Conservation (phyloP, 2,797 vertebrate species). For the Gallinago solitaria region DNA sequence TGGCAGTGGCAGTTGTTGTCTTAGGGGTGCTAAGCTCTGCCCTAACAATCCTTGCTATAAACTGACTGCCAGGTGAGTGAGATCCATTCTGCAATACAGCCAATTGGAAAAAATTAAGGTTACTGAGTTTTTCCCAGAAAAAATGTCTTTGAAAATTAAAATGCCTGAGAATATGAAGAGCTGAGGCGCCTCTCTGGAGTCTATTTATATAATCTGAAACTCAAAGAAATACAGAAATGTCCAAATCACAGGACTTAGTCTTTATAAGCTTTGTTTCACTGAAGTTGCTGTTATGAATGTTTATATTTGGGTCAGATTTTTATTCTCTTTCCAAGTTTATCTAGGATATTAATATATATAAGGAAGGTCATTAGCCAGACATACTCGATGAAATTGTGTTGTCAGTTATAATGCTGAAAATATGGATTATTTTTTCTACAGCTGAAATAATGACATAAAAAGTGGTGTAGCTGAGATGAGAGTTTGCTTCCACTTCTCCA, state of each 20-base stretch:
- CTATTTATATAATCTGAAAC: constrained; percentile 30
- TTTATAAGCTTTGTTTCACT: constrained; percentile 9
- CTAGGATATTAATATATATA: not conserved
- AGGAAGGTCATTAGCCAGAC: not conserved
- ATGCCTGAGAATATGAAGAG: not conserved
- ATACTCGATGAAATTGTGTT: not conserved
- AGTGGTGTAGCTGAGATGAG: not conserved
- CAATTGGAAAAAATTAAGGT: not conserved
- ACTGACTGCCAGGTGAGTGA: not conserved
- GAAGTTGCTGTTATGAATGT: not conserved
- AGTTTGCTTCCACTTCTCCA: not conserved
- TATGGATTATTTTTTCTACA: not conserved
- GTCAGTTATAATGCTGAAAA: not conserved
- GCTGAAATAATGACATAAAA: not conserved
- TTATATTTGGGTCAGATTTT: constrained; percentile 21
- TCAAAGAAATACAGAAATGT: constrained; percentile 33
- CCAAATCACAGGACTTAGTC: not conserved
- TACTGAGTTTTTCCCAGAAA: not conserved
- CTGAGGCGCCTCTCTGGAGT: not conserved
- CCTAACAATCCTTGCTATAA: not conserved
- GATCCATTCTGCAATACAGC: not conserved
- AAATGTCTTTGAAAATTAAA: not conserved
- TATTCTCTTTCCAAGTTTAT: not conserved
- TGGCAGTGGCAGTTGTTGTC: not conserved
- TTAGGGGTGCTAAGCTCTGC: not conserved